These are phyloP conservation scores for Buceros bicornis DNA, from an alignment of 2,797 vertebrate genomes.

Conservation along the genomic window DNA sequence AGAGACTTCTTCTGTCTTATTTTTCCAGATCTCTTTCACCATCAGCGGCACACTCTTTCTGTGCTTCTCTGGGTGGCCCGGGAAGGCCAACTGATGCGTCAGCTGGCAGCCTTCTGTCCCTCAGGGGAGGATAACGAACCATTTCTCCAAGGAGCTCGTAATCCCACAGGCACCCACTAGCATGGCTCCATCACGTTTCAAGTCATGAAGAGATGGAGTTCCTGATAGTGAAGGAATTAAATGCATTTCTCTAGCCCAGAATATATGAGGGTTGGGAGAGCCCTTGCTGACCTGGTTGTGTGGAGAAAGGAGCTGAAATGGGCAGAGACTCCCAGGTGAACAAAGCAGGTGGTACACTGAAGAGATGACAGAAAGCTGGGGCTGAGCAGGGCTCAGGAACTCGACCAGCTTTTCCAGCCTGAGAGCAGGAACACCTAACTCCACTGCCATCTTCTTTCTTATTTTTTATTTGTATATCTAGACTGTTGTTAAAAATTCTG, in stretches of 20 bases:
- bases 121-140: neutral
- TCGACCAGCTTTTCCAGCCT: neutral
- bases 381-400: neutral
- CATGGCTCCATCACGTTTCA: fast-evolving
- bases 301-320: neutral
- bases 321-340: neutral
- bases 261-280: neutral
- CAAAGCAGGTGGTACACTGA: neutral
- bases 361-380: neutral
- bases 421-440: neutral
- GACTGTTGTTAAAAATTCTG: neutral
- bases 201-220: neutral
- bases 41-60: fast-evolving
- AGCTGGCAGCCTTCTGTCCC: neutral
- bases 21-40: neutral
- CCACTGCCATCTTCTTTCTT: neutral
- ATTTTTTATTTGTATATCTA: neutral
- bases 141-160: neutral
- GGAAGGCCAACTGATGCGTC: neutral
- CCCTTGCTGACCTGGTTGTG: neutral
- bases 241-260: neutral
- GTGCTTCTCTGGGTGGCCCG: fast-evolving
- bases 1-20: neutral
- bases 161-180: neutral
- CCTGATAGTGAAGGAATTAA: neutral